A percentile compares a stretch with the other conserved stretches of the same genome.
These are phyloP conservation scores for Prinia subflava DNA, from an alignment of 2,113 vertebrate genomes.

Conservation along the genomic window DNA sequence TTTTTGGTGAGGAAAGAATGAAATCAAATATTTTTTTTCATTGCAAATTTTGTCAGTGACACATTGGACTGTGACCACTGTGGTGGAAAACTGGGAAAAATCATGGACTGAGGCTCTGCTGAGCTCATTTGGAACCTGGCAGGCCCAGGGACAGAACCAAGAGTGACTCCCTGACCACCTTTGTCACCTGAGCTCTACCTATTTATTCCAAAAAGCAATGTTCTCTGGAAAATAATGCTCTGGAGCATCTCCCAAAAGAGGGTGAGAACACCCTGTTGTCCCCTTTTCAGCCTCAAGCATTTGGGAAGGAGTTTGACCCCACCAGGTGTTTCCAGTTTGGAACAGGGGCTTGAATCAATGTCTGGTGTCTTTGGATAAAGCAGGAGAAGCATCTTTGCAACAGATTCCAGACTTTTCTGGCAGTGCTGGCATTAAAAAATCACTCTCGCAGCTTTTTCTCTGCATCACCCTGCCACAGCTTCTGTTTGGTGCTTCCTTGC, in stretches of 20 bases:
- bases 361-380: background rate
- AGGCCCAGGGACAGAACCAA: background rate
- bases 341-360: background rate
- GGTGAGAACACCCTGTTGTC: background rate
- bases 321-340: constrained; percentile 10
- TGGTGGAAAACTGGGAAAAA: background rate
- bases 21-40: background rate
- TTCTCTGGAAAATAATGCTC: background rate
- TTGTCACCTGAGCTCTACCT: background rate
- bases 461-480: background rate
- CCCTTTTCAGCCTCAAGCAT: background rate
- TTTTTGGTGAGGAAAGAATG: background rate
- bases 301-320: background rate
- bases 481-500: background rate
- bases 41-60: background rate
- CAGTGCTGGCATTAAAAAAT: background rate
- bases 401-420: background rate
- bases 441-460: background rate
- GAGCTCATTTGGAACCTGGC: background rate
- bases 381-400: constrained; percentile 16
- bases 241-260: background rate
- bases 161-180: background rate
- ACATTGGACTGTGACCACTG: background rate
- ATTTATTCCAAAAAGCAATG: background rate
- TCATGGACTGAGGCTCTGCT: background rate